phyloP scores from a whole-genome alignment of 2,888 invertebrate genomes.

The Apodemia arnacis region DNA sequence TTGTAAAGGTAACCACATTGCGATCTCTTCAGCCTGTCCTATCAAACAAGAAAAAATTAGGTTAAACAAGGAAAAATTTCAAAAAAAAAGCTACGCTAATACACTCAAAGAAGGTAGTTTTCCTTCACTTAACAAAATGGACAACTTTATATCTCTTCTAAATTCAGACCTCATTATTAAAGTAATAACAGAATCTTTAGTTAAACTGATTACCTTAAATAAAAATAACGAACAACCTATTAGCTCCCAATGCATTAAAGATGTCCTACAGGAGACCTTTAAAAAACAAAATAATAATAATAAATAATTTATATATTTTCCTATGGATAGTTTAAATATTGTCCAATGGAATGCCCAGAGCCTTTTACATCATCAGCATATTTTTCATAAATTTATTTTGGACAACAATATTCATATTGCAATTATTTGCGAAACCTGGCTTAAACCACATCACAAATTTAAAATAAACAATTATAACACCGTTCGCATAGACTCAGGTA shows the following conservation, averaged over 20 bases:
- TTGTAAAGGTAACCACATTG: slow-evolving; percentile 44
- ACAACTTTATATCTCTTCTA: slow-evolving; percentile 17
- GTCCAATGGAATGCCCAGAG: slow-evolving; percentile 7
- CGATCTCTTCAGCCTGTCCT: slow-evolving; percentile 35
- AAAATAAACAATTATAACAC: not conserved
- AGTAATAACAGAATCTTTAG: slow-evolving; percentile 21
- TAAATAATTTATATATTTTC: no score
- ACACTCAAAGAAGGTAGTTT: slow-evolving; percentile 35
- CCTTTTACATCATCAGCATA: slow-evolving; percentile 1
- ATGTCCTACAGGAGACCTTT: slow-evolving; percentile 23
- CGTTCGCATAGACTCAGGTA: slow-evolving; percentile 8
- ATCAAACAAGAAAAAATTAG: slow-evolving; percentile 46
- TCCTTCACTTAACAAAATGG: slow-evolving; percentile 8
- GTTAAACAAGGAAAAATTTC: slow-evolving; percentile 36
- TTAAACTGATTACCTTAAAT: slow-evolving; percentile 34
- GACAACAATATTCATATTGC: slow-evolving; percentile 4
- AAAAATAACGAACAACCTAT: slow-evolving; percentile 33
- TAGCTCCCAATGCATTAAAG: slow-evolving; percentile 35
- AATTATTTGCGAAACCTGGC: slow-evolving; percentile 5
- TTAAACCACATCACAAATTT: not conserved
- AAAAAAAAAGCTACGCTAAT: slow-evolving; percentile 15
- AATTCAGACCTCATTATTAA: slow-evolving; percentile 32
- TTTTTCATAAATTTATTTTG: slow-evolving; percentile 6
- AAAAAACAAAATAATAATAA: slow-evolving; percentile 24
- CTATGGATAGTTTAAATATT: not conserved